Conservation (phyloP, 2,888 invertebrate genomes). For the Yponomeuta sedellus region DNA sequence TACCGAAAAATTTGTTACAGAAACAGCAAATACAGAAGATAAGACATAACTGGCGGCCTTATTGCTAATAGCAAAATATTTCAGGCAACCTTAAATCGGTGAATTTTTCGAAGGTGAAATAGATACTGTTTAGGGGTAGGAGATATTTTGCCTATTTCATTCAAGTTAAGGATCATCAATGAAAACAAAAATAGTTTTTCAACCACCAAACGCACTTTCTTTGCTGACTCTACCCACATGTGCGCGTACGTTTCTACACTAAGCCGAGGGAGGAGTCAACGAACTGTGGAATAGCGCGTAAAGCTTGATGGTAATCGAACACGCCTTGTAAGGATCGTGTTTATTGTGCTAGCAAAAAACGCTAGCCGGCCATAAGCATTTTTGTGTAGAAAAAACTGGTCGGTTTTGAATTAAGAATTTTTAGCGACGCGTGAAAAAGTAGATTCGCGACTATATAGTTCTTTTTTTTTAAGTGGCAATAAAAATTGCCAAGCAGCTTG, state of each 20-base stretch:
- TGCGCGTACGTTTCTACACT: slow-evolving; percentile 3
- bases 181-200: too few relatives aligned
- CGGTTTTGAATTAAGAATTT: neutral
- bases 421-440: too few relatives aligned
- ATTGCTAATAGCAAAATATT: too few relatives aligned
- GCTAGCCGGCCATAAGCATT: neutral
- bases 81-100: too few relatives aligned
- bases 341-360: neutral
- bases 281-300: slow-evolving; percentile 5
- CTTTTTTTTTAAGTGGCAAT: neutral
- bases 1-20: too few relatives aligned
- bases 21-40: too few relatives aligned
- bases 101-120: too few relatives aligned
- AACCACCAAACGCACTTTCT: neutral
- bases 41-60: too few relatives aligned
- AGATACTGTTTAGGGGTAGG: too few relatives aligned
- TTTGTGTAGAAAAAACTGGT: neutral
- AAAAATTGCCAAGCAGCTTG: too few relatives aligned
- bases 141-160: too few relatives aligned
- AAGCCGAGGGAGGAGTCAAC: slow-evolving; percentile 4
- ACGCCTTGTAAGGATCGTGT: slow-evolving; percentile 9
- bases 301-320: neutral
- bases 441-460: neutral
- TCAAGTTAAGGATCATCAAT: too few relatives aligned
- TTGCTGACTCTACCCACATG: neutral